phyloP scores from a whole-genome alignment of 2,888 invertebrate genomes.

The Rhingia campestris region DNA sequence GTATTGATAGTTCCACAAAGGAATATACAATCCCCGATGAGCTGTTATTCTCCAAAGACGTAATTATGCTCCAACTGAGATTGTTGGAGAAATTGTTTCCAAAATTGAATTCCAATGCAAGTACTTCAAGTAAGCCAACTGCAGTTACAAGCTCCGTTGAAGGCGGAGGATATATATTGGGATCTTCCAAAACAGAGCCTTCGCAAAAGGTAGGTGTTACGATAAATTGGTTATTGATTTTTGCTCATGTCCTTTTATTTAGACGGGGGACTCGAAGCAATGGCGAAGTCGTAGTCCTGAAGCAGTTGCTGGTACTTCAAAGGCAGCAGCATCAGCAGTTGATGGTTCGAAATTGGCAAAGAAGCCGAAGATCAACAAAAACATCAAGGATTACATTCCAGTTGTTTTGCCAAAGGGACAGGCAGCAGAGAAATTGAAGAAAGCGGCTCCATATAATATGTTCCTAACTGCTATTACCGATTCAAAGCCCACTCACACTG shows the following conservation, averaged over 20 bases:
- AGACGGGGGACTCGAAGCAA: constrained; percentile 4
- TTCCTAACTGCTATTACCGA: constrained; percentile 90
- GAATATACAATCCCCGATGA: constrained; percentile 85
- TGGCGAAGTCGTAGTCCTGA: constrained; percentile 48
- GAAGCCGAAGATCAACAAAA: constrained; percentile 79
- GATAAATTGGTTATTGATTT: background rate
- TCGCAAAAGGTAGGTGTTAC: constrained; percentile 12
- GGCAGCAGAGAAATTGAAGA: constrained; percentile 87
- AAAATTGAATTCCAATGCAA: constrained; percentile 39
- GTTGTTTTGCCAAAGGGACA: constrained; percentile 85
- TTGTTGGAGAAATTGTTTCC: constrained; percentile 82
- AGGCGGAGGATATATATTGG: constrained; percentile 52
- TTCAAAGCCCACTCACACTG: constrained; percentile 85
- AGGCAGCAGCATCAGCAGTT: constrained; percentile 27
- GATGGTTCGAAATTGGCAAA: constrained; percentile 79
- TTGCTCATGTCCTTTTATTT: background rate
- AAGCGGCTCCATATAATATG: constrained; percentile 88
- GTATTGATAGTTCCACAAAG: constrained; percentile 81
- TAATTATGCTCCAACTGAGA: constrained; percentile 86
- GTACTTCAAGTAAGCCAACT: constrained; percentile 6
- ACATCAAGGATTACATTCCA: constrained; percentile 83
- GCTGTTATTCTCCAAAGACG: constrained; percentile 83
- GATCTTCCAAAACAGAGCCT: constrained; percentile 43
- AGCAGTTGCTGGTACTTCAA: constrained; percentile 62
- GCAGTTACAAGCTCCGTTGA: background rate